Evolutionary conservation across 2,113 vertebrate species (phyloP), one percentile per base, ranked within the genome.

Genomic region (Marmota flaviventris): DNA sequence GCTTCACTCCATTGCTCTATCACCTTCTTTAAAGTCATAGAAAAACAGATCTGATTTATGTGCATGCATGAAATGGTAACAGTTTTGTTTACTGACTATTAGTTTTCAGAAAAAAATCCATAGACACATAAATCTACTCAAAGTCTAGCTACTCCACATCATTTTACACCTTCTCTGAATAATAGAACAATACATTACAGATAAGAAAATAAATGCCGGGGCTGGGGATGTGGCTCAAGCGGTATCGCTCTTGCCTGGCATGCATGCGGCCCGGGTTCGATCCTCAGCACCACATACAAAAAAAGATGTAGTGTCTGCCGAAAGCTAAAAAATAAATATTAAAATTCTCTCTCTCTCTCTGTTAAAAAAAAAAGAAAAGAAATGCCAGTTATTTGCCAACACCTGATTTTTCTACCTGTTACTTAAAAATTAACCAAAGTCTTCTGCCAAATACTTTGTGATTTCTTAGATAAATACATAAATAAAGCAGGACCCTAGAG

Each of bases 401-500:
- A 94, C 6, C 32, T 83, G 48, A 92, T 85, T 92, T 91, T 89
- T 22, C 39, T 17, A 94, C 22, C n/a, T 89, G 58, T 85, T 93
- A 51, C 65, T 89, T 92, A 96, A 97, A 91, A 87, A 51, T 73
- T 67, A 93, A 79, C 48, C 22, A 75, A 84, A 88, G n/a, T 90
- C 5, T 77, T 93, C 37, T 61, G 58, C 11, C 13, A 93, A 76
- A 53, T 27, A 77, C 5, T 69, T 72, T 79, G 9, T 87, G 13
- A 96, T 78, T 96, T 97, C 67, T 93, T 85, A 95, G 61, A 89
- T 72, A 93, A 95, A 88, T 29, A 97, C 34, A 70, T 89, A 85
- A 91, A 51, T 13, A 94, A 78, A n/a, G 29, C 25, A 27, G 61
- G 75, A 72, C 90, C 34, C n/a, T 61, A 70, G 9, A 94, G 37